A percentile compares a stretch with the other conserved stretches of the same genome.
Evolutionary conservation across 2,113 vertebrate genomes (phyloP).

Genomic region (Marmota flaviventris): DNA sequence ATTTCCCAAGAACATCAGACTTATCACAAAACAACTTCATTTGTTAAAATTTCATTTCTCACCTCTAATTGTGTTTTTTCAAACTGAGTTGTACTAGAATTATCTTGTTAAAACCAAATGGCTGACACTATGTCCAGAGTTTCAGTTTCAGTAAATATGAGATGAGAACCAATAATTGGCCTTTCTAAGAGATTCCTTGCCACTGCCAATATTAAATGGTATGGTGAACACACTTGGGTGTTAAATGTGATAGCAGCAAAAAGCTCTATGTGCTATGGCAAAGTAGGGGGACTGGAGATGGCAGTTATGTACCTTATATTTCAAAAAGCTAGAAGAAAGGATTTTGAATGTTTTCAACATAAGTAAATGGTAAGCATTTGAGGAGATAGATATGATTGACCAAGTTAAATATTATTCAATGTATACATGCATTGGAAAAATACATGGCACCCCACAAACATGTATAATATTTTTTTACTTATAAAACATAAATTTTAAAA

Average conservation of each 20-base stretch:
- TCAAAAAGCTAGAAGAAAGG: not conserved
- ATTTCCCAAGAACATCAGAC: not conserved
- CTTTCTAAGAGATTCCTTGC: not conserved
- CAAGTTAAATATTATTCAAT: not conserved
- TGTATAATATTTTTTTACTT: not conserved
- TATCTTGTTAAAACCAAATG: not conserved
- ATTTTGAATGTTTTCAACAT: not conserved
- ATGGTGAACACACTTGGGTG: not conserved
- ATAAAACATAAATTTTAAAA: not conserved
- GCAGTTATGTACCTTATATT: not conserved
- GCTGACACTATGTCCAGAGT: rapidly evolving
- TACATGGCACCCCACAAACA: not conserved
- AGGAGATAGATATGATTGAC: not conserved
- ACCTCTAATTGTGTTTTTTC: not conserved
- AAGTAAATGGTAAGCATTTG: not conserved
- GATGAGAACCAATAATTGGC: not conserved
- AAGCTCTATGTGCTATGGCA: not conserved
- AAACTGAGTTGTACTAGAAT: not conserved
- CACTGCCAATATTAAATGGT: not conserved
- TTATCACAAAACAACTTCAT: not conserved
- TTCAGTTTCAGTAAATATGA: not conserved
- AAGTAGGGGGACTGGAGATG: not conserved
- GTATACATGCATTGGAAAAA: not conserved
- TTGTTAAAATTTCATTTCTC: not conserved
- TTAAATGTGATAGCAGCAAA: not conserved